These are phyloP conservation scores for Drosophila sechellia DNA, from an alignment of 1,140 invertebrate genomes.

Conservation along the genomic window DNA sequence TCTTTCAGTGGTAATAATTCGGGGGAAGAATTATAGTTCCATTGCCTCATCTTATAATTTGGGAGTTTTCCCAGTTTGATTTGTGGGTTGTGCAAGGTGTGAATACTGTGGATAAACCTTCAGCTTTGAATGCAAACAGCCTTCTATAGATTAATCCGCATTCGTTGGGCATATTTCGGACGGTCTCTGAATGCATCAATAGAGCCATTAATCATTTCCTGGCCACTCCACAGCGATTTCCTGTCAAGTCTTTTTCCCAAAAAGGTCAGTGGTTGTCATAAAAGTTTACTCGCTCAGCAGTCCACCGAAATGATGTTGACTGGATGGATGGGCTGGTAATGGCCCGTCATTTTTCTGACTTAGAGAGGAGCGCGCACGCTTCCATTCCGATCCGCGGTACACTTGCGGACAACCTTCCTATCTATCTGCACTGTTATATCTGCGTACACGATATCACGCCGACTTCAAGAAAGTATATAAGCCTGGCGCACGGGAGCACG, in stretches of 20 bases:
- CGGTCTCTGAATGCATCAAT: conserved; percentile 44
- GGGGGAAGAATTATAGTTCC: conserved; percentile 57
- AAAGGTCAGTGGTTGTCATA: conserved; percentile 62
- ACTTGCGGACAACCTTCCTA: conserved; percentile 48
- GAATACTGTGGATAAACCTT: conserved; percentile 35
- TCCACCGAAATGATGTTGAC: conserved; percentile 16
- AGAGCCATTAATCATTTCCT: conserved; percentile 67
- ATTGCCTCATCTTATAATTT: conserved; percentile 70
- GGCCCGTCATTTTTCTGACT: conserved; percentile 20
- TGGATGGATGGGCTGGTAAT: conserved; percentile 15
- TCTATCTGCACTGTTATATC: conserved; percentile 52
- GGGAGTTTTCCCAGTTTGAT: conserved; percentile 45
- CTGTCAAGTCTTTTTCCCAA: conserved; percentile 37
- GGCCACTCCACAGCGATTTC: conserved; percentile 54
- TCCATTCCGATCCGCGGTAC: conserved; percentile 35
- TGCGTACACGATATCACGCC: conserved; percentile 71
- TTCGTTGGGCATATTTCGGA: conserved; percentile 18
- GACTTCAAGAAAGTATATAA: conserved; percentile 28
- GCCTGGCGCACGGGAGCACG: conserved; percentile 55
- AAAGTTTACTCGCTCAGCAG: conserved; percentile 53
- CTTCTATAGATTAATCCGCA: conserved; percentile 32
- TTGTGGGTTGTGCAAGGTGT: conserved; percentile 51
- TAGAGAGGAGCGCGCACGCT: conserved; percentile 44
- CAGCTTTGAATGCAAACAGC: conserved; percentile 13
- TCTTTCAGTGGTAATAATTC: conserved; percentile 59